Conservation (phyloP, 2,797 vertebrate species). For the Betta splendens region DNA sequence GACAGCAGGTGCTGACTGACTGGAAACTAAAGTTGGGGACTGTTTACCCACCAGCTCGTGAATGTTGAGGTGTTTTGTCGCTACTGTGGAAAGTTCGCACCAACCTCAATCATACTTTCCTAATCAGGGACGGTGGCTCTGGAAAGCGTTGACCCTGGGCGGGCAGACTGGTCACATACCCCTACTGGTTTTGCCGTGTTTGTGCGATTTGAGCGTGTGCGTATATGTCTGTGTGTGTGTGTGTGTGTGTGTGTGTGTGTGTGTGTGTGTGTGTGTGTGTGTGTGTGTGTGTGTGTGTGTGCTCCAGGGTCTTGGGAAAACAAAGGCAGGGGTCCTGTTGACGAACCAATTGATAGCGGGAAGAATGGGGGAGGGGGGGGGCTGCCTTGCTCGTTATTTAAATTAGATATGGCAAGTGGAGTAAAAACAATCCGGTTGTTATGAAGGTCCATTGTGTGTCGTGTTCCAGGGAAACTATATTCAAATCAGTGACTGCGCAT, state of each 20-base stretch:
- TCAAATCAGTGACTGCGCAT: slow-evolving; percentile 15
- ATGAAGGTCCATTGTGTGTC: slow-evolving; percentile 33
- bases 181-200: slow-evolving; percentile 52
- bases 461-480: slow-evolving; percentile 28
- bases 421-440: slow-evolving; percentile 59
- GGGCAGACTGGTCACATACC: slow-evolving; percentile 50
- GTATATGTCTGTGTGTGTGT: slow-evolving; percentile 40
- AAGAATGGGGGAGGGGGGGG: slow-evolving; percentile 65
- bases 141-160: slow-evolving; percentile 61
- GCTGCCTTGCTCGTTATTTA: slow-evolving; percentile 61
- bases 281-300: slow-evolving; percentile 37
- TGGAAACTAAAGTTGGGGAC: slow-evolving; percentile 50
- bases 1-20: neutral
- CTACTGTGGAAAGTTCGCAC: slow-evolving; percentile 72
- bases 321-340: slow-evolving; percentile 70
- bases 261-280: slow-evolving; percentile 11
- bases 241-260: slow-evolving; percentile 23
- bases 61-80: slow-evolving; percentile 79
- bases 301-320: slow-evolving; percentile 59
- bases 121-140: slow-evolving; percentile 62
- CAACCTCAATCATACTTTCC: slow-evolving; percentile 72
- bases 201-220: slow-evolving; percentile 43
- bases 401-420: slow-evolving; percentile 62
- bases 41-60: slow-evolving; percentile 63
- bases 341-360: slow-evolving; percentile 73